Evolutionary conservation across 2,888 invertebrate species (phyloP), one percentile per base, ranked within the genome.

Genomic region (Plagodis dolabraria): DNA sequence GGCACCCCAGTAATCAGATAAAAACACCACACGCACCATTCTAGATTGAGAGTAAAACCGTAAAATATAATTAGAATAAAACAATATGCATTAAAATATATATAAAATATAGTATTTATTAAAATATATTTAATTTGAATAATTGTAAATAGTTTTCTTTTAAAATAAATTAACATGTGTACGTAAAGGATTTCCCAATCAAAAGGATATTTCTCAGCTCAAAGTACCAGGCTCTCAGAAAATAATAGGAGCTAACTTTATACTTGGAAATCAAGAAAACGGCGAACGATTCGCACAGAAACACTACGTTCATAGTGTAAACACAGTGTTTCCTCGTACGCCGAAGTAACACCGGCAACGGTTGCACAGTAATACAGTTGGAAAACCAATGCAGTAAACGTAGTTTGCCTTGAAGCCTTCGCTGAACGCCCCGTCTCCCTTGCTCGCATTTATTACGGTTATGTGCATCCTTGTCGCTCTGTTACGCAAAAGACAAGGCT

Each of bases 321-420:
- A 71, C 64, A 67, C 60, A 40, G 7, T 38, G 9, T 7, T 36
- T 42, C 5, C 22, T n/a, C 42, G 38, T 12, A 36, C 36, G 5
- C 1, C 36, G 7, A 8, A 8, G 9, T 36, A 36, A 36, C 7
- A 36, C 36, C 36, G 7, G 9, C 9, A 36, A 9, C 7, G 36
- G 36, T 9, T 36, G 36, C 81, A 75, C 80, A 63, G 83, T 77
- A 71, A 71, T 70, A 67, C 71, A 73, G 76, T 68, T 86, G 87
- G 87, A 89, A 89, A 86, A 81, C 86, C 77, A 74, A 75, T 70
- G 66, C 76, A 83, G 89, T 87, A 89, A 90, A 89, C 91, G 91
- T 91, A 82, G 91, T 80, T 92, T 86, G 79, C 91, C 91, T 92
- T 92, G 91, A 22, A 91, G 79, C 77, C 54, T 76, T 72, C 79